Evolutionary conservation across 2,113 vertebrate species (phyloP).

Genomic region (Zosterops japonicus): DNA sequence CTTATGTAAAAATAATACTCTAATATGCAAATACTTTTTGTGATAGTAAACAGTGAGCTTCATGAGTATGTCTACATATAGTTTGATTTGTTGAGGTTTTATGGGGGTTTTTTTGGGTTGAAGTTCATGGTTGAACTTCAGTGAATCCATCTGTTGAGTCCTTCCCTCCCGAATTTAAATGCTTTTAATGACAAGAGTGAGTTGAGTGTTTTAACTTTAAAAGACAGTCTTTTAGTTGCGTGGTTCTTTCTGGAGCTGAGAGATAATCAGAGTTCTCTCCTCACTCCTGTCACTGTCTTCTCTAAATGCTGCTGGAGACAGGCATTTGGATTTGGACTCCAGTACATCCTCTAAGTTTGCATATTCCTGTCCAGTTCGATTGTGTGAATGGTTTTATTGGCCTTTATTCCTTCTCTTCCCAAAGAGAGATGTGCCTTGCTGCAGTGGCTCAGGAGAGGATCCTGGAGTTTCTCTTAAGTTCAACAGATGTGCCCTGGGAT

Average conservation of each 20-base stretch:
- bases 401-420: background rate
- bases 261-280: background rate
- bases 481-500: background rate
- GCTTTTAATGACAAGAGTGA: background rate
- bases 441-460: background rate
- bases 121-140: background rate
- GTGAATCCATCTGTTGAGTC: accelerated
- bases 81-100: background rate
- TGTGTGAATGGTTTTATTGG: accelerated
- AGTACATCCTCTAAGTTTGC: background rate
- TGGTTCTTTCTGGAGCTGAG: background rate
- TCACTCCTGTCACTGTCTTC: background rate
- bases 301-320: background rate
- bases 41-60: background rate
- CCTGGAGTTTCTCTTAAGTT: background rate
- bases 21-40: background rate
- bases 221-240: background rate
- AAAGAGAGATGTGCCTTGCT: background rate
- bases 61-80: background rate
- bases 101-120: accelerated
- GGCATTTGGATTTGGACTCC: background rate
- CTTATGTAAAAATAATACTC: background rate
- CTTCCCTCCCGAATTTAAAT: background rate
- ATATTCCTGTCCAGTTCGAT: background rate
- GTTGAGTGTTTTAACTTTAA: background rate